Base-by-base conservation (phyloP, 2,797 vertebrate genomes). In the Periophthalmus magnuspinnatus region DNA sequence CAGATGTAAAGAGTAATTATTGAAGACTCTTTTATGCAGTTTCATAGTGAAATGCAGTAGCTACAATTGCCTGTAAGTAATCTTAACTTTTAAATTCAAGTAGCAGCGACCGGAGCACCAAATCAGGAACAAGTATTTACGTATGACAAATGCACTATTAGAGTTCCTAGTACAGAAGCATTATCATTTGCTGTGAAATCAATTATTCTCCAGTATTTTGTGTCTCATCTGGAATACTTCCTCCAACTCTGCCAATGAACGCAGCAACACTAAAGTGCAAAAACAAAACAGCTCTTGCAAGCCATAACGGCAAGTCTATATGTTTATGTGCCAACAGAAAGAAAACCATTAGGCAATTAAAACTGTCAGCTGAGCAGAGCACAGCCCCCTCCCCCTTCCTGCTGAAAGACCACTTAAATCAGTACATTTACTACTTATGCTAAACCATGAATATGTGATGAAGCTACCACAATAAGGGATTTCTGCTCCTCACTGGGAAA, bases 361-460 rank as follows among this genome's bases (percentile, higher is more conserved):
- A 94, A 95, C 95, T 95, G 96, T 99, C 96, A 97, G 96, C 97
- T 96, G 96, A 98, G 95, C 92, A 95, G 95, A 95, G 93, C 90
- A 91, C 92, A 87, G 57, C 75, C 73, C 75, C 55, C 11, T 36
- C 60, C 61, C 75, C 92, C 91, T 86, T 58, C 90, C 85, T 89
- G 79, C 74, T 91, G 88, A 93, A 96, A 95, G 95, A 93, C 95
- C 95, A 97, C 96, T 98, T 98, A 95, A 99, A 97, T 97, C 95
- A 96, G 95, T 97, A 96, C 96, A 97, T 97, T 97, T 97, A 95
- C 95, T 96, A 96, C 96, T 99, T 95, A 96, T 95, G 95, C 95
- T 96, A 95, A 96, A 96, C 96, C 97, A 99, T 99, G 97, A 99
- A 98, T 99, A 98, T 97, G 96, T 97, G 96, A 99, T 98, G 97